phyloP scores from a whole-genome alignment of 2,888 invertebrate species.

The Gonocerus acuteangulatus region DNA sequence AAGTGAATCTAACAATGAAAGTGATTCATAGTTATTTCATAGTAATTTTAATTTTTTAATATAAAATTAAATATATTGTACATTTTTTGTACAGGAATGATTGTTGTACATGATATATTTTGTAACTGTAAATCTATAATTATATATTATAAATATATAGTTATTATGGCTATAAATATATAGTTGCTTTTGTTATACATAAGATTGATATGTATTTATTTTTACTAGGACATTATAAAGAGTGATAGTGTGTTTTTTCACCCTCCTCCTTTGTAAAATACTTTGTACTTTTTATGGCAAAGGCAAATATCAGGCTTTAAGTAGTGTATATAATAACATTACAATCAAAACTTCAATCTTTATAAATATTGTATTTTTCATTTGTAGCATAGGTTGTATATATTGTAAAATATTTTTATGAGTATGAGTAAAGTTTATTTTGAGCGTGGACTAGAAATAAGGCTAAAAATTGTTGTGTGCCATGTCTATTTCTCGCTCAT shows the following conservation, averaged over 20 bases:
- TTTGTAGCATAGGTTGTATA: too few species aligned
- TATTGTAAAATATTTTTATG: too few species aligned
- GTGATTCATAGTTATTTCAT: background rate
- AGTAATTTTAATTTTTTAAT: constrained; percentile 15
- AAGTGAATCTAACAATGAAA: too few species aligned
- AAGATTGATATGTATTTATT: constrained; percentile 1
- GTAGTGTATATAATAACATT: too few species aligned
- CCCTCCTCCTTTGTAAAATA: background rate
- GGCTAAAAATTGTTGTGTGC: too few species aligned
- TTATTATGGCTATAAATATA: background rate
- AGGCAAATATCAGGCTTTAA: background rate
- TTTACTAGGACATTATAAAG: background rate
- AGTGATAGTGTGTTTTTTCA: constrained; percentile 4
- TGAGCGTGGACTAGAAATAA: too few species aligned
- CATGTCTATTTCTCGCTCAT: constrained; percentile 1
- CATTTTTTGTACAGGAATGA: constrained; percentile 18
- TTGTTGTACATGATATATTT: constrained; percentile 21
- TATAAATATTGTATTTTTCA: too few species aligned
- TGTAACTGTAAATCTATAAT: constrained; percentile 10
- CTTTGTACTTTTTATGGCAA: background rate
- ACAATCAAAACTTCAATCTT: too few species aligned
- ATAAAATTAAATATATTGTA: constrained; percentile 7
- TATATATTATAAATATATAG: constrained; percentile 11
- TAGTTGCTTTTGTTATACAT: background rate
- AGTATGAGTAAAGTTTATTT: too few species aligned